These are phyloP conservation scores for Holothuria glaberrima DNA, from an alignment of 35 echinoderm and acorn worm genomes.

Conservation along the genomic window DNA sequence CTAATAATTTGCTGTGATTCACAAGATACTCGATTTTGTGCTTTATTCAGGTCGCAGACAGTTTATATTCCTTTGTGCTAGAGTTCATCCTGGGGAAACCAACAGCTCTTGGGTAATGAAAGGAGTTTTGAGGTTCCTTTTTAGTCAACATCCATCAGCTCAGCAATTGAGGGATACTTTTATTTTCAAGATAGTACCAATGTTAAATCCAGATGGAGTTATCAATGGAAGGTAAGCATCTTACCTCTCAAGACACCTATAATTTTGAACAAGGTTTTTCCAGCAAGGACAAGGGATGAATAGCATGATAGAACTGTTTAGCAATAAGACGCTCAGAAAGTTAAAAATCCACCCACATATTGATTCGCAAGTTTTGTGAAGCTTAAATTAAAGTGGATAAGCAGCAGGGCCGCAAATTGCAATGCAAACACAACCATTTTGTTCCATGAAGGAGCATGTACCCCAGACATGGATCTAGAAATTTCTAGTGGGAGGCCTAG, in stretches of 20 bases:
- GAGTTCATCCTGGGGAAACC: conserved; percentile 93
- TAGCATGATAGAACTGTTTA: no score
- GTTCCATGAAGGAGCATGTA: no score
- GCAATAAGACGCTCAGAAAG: no score
- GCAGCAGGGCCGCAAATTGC: no score
- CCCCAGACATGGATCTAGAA: no score
- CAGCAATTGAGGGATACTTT: conserved; percentile 75
- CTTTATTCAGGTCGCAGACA: conserved; percentile 67
- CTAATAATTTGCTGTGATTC: not conserved
- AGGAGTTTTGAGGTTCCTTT: conserved; percentile 78
- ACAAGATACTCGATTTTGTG: not conserved
- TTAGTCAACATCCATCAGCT: conserved; percentile 84
- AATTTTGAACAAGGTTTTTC: no score
- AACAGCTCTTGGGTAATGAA: conserved; percentile 99
- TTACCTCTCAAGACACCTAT: not conserved
- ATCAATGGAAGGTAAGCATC: conserved; percentile 87
- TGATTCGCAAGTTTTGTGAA: no score
- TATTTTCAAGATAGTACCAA: conserved; percentile 97
- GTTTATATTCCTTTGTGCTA: conserved; percentile 88
- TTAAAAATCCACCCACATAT: no score
- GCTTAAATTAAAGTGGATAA: no score
- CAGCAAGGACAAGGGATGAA: no score
- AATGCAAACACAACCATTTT: no score
- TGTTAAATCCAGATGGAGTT: conserved; percentile 98
- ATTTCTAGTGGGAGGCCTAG: no score